These are phyloP conservation scores for Protosalanx chinensis DNA, from an alignment of 2,797 vertebrate genomes.

Conservation along the genomic window DNA sequence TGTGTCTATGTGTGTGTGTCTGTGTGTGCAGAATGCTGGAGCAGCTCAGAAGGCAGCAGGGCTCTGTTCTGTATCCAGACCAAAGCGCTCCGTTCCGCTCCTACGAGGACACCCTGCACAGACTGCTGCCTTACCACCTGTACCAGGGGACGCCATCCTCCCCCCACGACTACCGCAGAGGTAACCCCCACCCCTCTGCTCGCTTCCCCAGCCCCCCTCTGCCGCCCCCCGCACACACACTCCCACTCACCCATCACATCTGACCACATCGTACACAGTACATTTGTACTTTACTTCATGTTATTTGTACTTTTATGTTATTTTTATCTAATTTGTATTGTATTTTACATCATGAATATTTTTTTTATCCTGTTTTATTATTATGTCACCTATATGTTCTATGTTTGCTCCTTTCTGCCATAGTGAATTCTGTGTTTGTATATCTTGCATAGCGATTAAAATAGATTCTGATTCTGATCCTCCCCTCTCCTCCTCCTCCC, in stretches of 20 bases:
- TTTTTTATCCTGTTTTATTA: no score
- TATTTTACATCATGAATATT: no score
- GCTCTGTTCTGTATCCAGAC: slow-evolving; percentile 87
- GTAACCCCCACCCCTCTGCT: slow-evolving; percentile 53
- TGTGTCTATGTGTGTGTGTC: neutral
- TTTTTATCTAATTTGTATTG: no score
- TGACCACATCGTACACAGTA: neutral
- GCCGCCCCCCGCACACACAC: neutral
- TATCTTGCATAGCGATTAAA: no score
- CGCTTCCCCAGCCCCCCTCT: neutral
- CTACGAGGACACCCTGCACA: slow-evolving; percentile 82
- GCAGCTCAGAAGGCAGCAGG: slow-evolving; percentile 91
- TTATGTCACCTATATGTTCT: no score
- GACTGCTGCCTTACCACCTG: slow-evolving; percentile 91
- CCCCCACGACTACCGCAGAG: slow-evolving; percentile 79
- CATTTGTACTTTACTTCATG: no score
- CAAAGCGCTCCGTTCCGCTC: slow-evolving; percentile 86
- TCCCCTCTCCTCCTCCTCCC: slow-evolving; percentile 21
- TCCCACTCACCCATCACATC: neutral
- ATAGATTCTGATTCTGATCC: no score
- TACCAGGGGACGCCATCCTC: slow-evolving; percentile 90
- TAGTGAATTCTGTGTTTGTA: no score
- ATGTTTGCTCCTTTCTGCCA: no score
- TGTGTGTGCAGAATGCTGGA: slow-evolving; percentile 80
- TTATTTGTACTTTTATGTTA: no score